Percentiles rank a stretch among this genome's conserved stretches.
Evolutionary conservation across 2,797 vertebrate genomes (phyloP).

Genomic region (Melopsittacus undulatus): DNA sequence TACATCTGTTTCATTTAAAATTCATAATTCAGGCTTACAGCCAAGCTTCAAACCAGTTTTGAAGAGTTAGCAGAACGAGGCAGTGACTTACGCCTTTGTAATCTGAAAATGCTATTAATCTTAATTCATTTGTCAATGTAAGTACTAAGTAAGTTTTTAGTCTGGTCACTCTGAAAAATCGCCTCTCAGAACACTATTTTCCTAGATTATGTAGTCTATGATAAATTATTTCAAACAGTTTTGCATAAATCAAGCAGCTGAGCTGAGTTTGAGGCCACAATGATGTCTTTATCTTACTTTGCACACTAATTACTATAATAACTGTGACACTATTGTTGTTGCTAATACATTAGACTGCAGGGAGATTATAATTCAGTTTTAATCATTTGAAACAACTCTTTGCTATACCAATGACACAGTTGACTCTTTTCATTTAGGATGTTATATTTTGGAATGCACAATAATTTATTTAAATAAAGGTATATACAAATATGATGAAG

Average conservation of each 20-base stretch:
- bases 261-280: background rate
- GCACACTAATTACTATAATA: conserved; percentile 18
- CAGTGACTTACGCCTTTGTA: background rate
- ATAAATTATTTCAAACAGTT: conserved; percentile 40
- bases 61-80: conserved; percentile 24
- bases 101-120: conserved; percentile 7
- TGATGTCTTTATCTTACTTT: background rate
- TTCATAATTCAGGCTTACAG: background rate
- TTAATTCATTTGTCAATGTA: background rate
- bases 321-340: background rate
- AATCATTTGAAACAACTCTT: conserved; percentile 77
- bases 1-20: conserved; percentile 1
- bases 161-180: conserved; percentile 9
- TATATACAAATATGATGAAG: conserved; percentile 81
- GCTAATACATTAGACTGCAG: conserved; percentile 13
- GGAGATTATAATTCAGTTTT: conserved; percentile 68
- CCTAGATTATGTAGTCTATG: background rate
- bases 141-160: conserved; percentile 10
- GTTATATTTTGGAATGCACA: conserved; percentile 79
- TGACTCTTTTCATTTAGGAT: conserved; percentile 59
- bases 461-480: conserved; percentile 82
- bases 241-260: conserved; percentile 36
- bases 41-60: background rate
- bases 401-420: conserved; percentile 74
- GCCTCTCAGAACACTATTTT: background rate